Base-by-base conservation (phyloP, 2,888 invertebrate genomes). In the Lepidonotus clava region DNA sequence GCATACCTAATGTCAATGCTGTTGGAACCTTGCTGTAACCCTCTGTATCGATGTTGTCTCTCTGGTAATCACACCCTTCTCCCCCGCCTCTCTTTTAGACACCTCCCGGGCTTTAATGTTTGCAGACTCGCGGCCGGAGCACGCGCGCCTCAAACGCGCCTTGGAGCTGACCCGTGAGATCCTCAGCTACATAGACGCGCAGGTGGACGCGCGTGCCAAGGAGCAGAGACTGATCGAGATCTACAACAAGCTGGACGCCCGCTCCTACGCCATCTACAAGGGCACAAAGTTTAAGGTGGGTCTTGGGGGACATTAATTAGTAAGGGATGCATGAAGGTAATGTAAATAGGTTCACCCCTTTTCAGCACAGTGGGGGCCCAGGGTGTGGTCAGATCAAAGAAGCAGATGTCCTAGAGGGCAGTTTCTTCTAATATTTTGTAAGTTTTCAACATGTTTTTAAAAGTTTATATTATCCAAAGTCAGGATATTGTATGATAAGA, bases 181-280 rank as follows among this genome's bases (percentile, higher is more conserved):
- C 89, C 95, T 98, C 90, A 96, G 97, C 0, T 97, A 97, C 94
- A 98, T 99, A 0, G 97, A 99, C 94, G 97, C 97, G 41, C 97
- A 98, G 93, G 98, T 99, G 40, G 98, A 98, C 0, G 97, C 98
- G 86, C 97, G 98, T 91, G 98, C 98, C 93, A 96, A 97, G 86
- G 97, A 97, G 91, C 97, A 97, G 93, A 95, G 98, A 21, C 97
- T 98, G 92, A 94, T 98, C 89, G 98, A 98, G 94, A 98, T 99
- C 90, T 98, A 98, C 94, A 96, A 97, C 93, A 95, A 97, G 90
- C 97, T 99, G 90, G 99, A 99, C 94, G 97, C 97, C 4, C 98
- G 98, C 94, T 98, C 98, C 0, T 97, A 97, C 0, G 96, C 96
- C 32, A 89, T 96, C 96, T 94, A 92, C 90, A 93, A 92, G 87